phyloP scores from a whole-genome alignment of 2,113 vertebrate genomes.

The Pandion haliaetus region DNA sequence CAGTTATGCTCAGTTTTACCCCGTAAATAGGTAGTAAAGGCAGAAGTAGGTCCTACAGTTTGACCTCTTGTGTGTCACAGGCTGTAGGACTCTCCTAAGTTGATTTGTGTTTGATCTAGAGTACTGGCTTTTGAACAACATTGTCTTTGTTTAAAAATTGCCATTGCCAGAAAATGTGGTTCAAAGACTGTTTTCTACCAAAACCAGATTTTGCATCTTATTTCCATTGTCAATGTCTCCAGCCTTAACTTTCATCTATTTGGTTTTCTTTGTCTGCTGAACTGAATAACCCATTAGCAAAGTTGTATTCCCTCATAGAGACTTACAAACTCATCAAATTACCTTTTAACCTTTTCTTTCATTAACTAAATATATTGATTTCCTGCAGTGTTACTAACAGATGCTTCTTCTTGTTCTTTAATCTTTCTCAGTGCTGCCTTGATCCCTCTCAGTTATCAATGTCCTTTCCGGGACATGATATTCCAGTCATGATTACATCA shows the following conservation, averaged over 20 bases:
- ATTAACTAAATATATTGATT: not conserved
- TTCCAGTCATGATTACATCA: not conserved
- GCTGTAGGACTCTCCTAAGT: not conserved
- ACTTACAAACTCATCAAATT: conserved; percentile 8
- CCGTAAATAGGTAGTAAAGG: not conserved
- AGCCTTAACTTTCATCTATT: not conserved
- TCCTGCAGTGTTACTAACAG: not conserved
- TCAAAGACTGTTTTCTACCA: not conserved
- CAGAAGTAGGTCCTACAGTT: not conserved
- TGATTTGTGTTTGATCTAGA: not conserved
- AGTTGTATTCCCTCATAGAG: not conserved
- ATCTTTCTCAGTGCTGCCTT: not conserved
- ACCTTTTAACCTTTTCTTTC: conserved; percentile 12
- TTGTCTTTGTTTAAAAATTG: not conserved
- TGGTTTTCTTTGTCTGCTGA: not conserved
- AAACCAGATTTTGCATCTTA: not conserved
- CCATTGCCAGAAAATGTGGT: not conserved
- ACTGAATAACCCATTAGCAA: not conserved
- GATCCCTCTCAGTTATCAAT: not conserved
- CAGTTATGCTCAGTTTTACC: not conserved
- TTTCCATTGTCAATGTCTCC: not conserved
- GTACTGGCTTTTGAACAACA: not conserved
- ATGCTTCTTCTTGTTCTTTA: not conserved
- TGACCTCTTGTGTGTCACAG: not conserved
- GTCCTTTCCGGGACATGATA: not conserved